Percentiles rank a stretch among this genome's conserved stretches.
Evolutionary conservation across 2,113 vertebrate genomes (phyloP).

Genomic region (Rynchops niger): DNA sequence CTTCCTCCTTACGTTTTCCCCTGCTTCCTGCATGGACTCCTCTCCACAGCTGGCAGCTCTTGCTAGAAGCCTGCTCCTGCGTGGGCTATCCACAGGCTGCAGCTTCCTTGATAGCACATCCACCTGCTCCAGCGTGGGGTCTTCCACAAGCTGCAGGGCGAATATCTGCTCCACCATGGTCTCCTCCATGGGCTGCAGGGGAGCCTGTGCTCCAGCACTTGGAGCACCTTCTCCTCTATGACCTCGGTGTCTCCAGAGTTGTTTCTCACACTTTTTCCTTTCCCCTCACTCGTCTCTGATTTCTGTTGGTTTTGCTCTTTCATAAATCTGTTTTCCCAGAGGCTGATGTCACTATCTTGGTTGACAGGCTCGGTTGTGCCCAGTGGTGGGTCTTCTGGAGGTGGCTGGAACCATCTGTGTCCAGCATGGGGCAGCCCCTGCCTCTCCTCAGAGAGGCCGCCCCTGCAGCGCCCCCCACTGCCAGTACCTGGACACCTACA

Average conservation of each 20-base stretch:
- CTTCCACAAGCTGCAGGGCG: accelerated
- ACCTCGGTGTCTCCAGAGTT: background rate
- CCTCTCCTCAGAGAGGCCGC: background rate
- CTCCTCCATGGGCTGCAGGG: background rate
- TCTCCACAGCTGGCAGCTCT: background rate
- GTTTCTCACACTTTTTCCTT: background rate
- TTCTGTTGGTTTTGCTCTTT: background rate
- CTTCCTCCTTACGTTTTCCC: background rate
- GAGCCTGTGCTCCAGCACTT: background rate
- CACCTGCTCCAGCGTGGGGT: background rate
- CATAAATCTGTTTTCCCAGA: background rate
- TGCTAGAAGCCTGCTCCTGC: background rate
- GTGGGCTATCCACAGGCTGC: background rate
- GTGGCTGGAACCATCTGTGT: background rate
- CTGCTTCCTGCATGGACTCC: background rate
- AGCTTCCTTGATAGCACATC: background rate
- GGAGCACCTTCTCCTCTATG: background rate
- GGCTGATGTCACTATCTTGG: background rate
- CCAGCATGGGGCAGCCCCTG: background rate
- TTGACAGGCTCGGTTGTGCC: background rate
- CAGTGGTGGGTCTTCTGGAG: background rate
- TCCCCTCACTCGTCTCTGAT: background rate
- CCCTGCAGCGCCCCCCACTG: accelerated
- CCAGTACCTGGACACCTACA: background rate
- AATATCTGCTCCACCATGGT: background rate